Evolutionary conservation across 2,888 invertebrate species (phyloP), one percentile per base, ranked within the genome.

Genomic region (Synanthedon tipuliformis): DNA sequence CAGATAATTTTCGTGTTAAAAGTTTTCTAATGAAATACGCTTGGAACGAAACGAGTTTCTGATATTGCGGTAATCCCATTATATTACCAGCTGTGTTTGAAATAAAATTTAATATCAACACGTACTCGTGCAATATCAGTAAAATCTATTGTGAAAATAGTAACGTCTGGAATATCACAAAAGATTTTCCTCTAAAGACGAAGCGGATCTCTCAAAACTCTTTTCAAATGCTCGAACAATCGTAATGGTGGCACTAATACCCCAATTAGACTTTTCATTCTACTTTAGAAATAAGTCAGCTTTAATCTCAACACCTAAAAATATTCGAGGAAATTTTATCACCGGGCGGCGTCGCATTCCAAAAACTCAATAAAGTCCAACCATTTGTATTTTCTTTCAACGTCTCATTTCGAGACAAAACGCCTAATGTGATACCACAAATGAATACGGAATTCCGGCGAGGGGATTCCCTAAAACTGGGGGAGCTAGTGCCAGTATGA

Each of bases 361-460:
- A 63, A 66, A 71, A 74, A 69, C 68, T 69, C 67, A 69, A 75
- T 76, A 74, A 76, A 73, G 71, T 63, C 34, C 63, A 56, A 68
- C 65, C 68, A 75, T 76, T 78, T 75, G 70, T 76, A 71, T 72
- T 76, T 77, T 78, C 75, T 75, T 73, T 71, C 69, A 71, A 74
- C 73, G 72, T 70, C 75, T 76, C 73, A 77, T 78, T 80, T 75
- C 58, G 68, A 70, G 66, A 82, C 80, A 81, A 80, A 78, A 74
- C 77, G 74, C 68, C 78, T 81, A 81, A 82, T 82, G 77, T 75
- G 81, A 80, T 77, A 69, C 81, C 80, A 68, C 79, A 81, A 81
- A 82, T 78, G 81, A 81, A 82, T 78, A 75, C 74, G 71, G 73
- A 78, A 78, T 79, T 79, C 79, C 76, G 71, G 68, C 62, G 69